Evolutionary conservation across 2,888 invertebrate species (phyloP).

Genomic region (Cistogaster globosa): DNA sequence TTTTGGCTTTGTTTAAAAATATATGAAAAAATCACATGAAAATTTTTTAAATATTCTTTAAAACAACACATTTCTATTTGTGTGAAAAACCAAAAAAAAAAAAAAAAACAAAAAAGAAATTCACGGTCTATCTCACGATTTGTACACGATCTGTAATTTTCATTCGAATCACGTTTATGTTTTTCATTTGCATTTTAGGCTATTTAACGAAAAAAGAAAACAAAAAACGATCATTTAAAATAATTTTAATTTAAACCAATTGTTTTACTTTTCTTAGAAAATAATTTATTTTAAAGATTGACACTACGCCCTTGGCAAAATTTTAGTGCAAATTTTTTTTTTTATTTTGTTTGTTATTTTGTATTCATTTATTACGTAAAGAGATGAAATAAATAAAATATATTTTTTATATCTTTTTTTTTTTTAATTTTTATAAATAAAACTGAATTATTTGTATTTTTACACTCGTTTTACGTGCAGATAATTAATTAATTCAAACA

Average conservation of each 20-base stretch:
- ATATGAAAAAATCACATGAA: conserved; percentile 52
- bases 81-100: conserved; percentile 24
- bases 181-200: conserved; percentile 44
- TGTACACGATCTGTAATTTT: conserved; percentile 59
- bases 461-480: background rate
- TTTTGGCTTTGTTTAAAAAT: conserved; percentile 36
- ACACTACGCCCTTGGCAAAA: conserved; percentile 69
- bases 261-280: conserved; percentile 44
- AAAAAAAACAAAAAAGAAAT: conserved; percentile 49
- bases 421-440: conserved; percentile 41
- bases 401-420: conserved; percentile 40
- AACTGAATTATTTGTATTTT: conserved; percentile 17
- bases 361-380: conserved; percentile 62
- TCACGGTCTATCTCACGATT: conserved; percentile 67
- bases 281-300: conserved; percentile 54
- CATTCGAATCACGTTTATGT: conserved; percentile 65
- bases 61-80: conserved; percentile 51
- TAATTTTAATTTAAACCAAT: background rate
- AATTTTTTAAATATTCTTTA: conserved; percentile 47
- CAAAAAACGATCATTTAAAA: too few species aligned
- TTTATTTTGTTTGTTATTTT: conserved; percentile 19
- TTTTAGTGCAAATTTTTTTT: conserved; percentile 44
- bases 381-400: conserved; percentile 40
- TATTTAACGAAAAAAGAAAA: background rate
- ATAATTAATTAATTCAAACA: conserved; percentile 1